Evolutionary conservation across 2,113 vertebrate genomes (phyloP), one percentile per base, ranked within the genome.

Genomic region (Acanthisitta chloris): DNA sequence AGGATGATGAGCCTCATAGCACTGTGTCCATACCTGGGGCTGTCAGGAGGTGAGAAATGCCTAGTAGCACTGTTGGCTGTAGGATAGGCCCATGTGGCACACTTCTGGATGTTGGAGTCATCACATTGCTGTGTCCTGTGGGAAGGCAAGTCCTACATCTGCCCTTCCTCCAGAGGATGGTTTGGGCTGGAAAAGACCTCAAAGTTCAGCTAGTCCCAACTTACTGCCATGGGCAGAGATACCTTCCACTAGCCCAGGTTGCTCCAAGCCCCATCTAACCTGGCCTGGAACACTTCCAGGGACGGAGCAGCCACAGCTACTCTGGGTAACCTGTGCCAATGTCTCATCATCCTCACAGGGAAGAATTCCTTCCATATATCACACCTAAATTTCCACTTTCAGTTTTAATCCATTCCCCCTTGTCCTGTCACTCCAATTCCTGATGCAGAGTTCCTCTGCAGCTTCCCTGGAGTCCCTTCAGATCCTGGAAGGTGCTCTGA

Each of bases 1-100:
- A 20, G 49, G 33, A 24, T 65, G 40, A 28, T 2, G 2, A 0
- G 31, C 38, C 31, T 14, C 0, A 1, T 10, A 40, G 2, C 40
- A 18, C 21, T 14, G 18, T 38, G 29, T 55, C 45, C 55, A 43
- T 20, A 18, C 31, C 52, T 18, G 70, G 42, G 36, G 51, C 52
- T 45, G 2, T 20, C 62, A 48, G 58, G 25, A 65, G 77, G 7
- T 42, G 28, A 45, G 13, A 1, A 1, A 15, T 33, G 48, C 76
- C 71, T 58, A 36, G 25, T 24, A 18, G 9, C 51, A 42, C 38
- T 6, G 0, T 9, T 76, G 43, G 6, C 70, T 29, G 1, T 14
- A 67, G 58, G 21, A 25, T 1, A 0, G 21, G 46, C 33, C 65
- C 8, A 0, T 4, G 13, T 42, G 79, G 12, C 24, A 28, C 9